Evolutionary conservation across 1,140 invertebrate genomes (phyloP).

Genomic region (Phymastichus coffea): DNA sequence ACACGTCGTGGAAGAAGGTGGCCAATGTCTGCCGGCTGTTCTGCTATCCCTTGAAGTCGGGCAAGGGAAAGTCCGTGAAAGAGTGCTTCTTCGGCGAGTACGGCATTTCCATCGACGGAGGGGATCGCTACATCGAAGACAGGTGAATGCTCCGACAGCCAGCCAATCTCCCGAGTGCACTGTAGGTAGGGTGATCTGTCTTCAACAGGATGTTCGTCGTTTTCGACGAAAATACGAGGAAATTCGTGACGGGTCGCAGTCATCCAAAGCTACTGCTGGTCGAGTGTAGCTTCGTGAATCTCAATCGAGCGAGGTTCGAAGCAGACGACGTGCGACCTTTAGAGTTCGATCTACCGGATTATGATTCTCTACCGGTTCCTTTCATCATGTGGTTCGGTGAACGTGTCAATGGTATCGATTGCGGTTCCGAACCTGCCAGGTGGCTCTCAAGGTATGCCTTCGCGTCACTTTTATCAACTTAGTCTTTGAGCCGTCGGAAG

Average conservation of each 20-base stretch:
- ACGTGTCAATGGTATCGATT: slow-evolving; percentile 46
- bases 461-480: no score
- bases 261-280: slow-evolving; percentile 44
- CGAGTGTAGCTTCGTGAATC: slow-evolving; percentile 32
- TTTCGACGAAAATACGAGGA: slow-evolving; percentile 40
- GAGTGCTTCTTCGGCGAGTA: slow-evolving; percentile 42
- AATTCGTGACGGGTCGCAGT: slow-evolving; percentile 42
- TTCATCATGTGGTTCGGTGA: slow-evolving; percentile 45
- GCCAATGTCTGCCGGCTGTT: slow-evolving; percentile 43
- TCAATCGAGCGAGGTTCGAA: slow-evolving; percentile 41
- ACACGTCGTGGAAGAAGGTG: slow-evolving; percentile 41
- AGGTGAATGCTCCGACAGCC: slow-evolving; percentile 32
- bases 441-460: slow-evolving; percentile 50
- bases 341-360: slow-evolving; percentile 36
- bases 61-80: slow-evolving; percentile 36
- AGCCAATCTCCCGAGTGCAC: not conserved
- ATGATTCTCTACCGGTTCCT: slow-evolving; percentile 24
- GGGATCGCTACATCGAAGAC: slow-evolving; percentile 37
- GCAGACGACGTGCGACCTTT: slow-evolving; percentile 40
- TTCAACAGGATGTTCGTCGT: slow-evolving; percentile 45
- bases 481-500: no score
- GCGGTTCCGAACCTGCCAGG: slow-evolving; percentile 44
- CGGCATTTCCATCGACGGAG: slow-evolving; percentile 38
- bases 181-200: no score
- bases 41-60: slow-evolving; percentile 50